Evolutionary conservation across 2,888 invertebrate genomes (phyloP).

Genomic region (Ectropis crepuscularia): DNA sequence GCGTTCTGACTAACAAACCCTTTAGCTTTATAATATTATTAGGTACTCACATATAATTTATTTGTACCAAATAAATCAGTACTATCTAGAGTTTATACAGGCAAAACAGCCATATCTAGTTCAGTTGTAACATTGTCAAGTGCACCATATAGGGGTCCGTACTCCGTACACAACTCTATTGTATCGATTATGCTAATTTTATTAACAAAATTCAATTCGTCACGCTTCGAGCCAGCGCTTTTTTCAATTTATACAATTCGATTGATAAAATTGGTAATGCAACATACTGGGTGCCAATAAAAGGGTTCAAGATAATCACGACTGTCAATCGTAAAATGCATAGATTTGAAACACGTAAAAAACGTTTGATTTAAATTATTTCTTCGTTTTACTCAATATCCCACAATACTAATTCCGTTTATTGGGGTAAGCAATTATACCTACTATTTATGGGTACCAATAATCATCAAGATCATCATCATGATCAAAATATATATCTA

Average conservation of each 20-base stretch:
- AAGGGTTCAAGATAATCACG: constrained; percentile 46
- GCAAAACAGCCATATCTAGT: background rate
- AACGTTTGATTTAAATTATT: too few species aligned
- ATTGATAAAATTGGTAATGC: constrained; percentile 50
- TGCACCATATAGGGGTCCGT: constrained; percentile 57
- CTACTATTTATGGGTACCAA: too few species aligned
- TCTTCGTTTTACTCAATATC: too few species aligned
- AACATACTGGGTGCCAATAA: constrained; percentile 63
- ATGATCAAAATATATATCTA: too few species aligned
- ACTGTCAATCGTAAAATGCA: constrained; percentile 22
- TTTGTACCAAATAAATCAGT: background rate
- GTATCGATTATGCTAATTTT: constrained; percentile 83
- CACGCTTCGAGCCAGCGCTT: constrained; percentile 55
- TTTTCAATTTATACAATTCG: constrained; percentile 54
- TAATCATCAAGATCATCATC: too few species aligned
- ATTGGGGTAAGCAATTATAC: too few species aligned
- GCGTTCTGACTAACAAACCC: too few species aligned
- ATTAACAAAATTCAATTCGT: constrained; percentile 75
- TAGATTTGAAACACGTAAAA: background rate
- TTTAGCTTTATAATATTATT: too few species aligned
- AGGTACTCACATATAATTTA: background rate
- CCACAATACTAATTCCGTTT: too few species aligned
- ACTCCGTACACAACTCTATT: constrained; percentile 68
- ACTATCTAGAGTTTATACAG: background rate
- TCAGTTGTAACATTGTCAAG: background rate